Evolutionary conservation across 2,113 vertebrate species (phyloP).

Genomic region (Eulacestoma nigropectus): DNA sequence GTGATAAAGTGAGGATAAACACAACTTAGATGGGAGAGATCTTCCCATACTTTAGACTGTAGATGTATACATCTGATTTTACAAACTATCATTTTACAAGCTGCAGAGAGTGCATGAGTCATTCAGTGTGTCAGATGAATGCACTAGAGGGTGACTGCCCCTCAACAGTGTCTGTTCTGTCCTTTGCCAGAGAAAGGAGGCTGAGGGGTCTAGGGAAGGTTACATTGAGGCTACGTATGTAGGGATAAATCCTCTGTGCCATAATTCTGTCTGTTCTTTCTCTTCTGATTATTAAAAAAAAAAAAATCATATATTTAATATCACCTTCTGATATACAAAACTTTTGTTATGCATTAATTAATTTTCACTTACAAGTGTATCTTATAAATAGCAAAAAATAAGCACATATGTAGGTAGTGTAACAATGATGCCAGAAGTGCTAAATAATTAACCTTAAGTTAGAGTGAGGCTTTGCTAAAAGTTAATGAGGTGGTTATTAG

Average conservation of each 20-base stretch:
- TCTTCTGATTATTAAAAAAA: background rate
- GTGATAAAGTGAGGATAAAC: background rate
- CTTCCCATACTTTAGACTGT: background rate
- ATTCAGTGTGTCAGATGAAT: background rate
- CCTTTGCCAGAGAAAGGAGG: background rate
- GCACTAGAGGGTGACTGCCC: background rate
- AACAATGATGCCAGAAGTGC: constrained; percentile 2
- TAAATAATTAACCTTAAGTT: constrained; percentile 85
- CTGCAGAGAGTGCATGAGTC: background rate
- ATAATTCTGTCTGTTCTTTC: background rate
- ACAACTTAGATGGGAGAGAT: background rate
- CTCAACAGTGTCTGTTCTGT: background rate
- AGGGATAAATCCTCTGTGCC: background rate
- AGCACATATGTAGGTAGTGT: background rate
- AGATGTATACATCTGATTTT: background rate
- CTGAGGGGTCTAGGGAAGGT: background rate
- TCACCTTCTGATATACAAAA: background rate
- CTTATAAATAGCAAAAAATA: constrained; percentile 15
- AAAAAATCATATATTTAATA: background rate
- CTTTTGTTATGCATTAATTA: background rate
- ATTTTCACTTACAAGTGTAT: background rate
- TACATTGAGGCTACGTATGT: background rate
- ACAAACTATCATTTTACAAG: background rate
- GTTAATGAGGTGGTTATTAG: constrained; percentile 85
- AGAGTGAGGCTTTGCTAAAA: constrained; percentile 74